Percentiles rank a stretch among this genome's conserved stretches.
Evolutionary conservation across 2,888 invertebrate species (phyloP).

Genomic region (Aplocera efformata): DNA sequence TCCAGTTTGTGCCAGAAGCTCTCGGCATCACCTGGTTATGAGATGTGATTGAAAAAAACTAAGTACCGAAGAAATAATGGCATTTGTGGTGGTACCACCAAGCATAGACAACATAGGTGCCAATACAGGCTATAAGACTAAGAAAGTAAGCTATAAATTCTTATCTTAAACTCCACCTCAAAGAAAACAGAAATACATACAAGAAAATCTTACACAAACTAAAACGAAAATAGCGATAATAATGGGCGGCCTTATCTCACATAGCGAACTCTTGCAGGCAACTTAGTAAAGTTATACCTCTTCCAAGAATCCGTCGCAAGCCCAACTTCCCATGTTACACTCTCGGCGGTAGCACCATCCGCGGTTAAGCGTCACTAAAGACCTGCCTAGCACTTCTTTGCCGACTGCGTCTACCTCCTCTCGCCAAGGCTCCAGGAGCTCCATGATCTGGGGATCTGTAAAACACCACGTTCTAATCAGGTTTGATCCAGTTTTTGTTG

Average conservation of each 20-base stretch:
- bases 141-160: too few species aligned
- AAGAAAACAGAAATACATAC: too few species aligned
- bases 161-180: too few species aligned
- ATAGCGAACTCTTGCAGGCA: too few species aligned
- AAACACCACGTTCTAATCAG: not conserved
- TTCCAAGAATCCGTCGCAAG: constrained; percentile 84
- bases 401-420: constrained; percentile 79
- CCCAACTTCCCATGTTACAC: constrained; percentile 88
- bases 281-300: constrained; percentile 40
- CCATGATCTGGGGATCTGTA: constrained; percentile 64
- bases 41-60: too few species aligned
- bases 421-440: constrained; percentile 82
- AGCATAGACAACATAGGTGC: too few species aligned
- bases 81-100: too few species aligned
- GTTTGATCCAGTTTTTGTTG: not conserved
- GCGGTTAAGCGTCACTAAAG: constrained; percentile 78
- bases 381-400: constrained; percentile 79
- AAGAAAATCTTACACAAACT: too few species aligned
- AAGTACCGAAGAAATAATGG: too few species aligned
- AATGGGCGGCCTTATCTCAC: too few species aligned
- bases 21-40: constrained; percentile 46
- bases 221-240: too few species aligned
- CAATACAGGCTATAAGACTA: too few species aligned
- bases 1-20: constrained; percentile 49
- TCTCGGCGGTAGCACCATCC: constrained; percentile 79